Evolutionary conservation across 2,113 vertebrate genomes (phyloP), one percentile per base, ranked within the genome.

Genomic region (Cynocephalus volans): DNA sequence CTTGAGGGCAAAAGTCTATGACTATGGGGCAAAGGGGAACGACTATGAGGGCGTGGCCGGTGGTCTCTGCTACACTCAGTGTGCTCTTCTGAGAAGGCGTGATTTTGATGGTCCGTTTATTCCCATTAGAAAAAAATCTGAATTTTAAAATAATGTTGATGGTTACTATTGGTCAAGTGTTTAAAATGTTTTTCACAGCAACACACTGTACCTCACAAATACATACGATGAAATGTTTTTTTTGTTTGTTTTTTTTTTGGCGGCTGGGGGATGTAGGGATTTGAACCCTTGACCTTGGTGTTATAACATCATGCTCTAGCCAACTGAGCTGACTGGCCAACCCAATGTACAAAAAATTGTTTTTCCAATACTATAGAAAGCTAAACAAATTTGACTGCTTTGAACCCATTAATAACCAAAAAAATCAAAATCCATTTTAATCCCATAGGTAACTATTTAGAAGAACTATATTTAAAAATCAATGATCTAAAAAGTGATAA

Each of bases 391-490:
- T 56, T 70, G 9, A 58, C 17, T 72, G 19, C 33, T 87, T 90
- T 83, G 70, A 56, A 65, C 65, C n/a, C 84, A 14, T 24, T 31
- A 73, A 85, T 72, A 80, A 64, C 36, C 17, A 36, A 54, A 45
- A 69, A 72, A 65, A 77, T 9, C 73, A 79, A 84, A 90, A 84
- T 80, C n/a, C 28, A 48, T 84, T 72, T 41, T 80, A 88, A 70
- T 52, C 18, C 48, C 1, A 26, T 19, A 85, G 8, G 80, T 26
- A 88, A 62, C 45, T 75, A 79, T 18, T 33, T 70, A 73, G 64
- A 79, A 96, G 87, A 90, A 65, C 1, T 36, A 17, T 67, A 52
- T 88, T 90, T 88, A 75, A 75, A 80, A 96, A 83, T 65, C n/a
- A 73, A 24, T 70, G 85, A 41, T 14, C n/a, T 77, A 21, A 50